These are phyloP conservation scores for Machimus rusticus DNA, from an alignment of 2,888 invertebrate genomes.

Conservation along the genomic window DNA sequence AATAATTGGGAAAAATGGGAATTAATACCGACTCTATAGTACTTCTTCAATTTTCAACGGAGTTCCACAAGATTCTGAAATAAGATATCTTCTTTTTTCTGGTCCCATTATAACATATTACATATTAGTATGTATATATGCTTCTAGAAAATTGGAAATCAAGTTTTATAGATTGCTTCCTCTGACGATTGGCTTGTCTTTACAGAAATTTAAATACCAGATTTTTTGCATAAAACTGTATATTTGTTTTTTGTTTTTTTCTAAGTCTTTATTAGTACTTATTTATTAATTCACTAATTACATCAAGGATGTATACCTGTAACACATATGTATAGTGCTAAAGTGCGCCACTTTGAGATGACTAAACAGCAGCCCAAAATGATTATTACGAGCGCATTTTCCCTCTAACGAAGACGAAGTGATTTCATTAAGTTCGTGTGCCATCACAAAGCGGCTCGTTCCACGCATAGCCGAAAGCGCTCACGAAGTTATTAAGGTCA, in stretches of 20 bases:
- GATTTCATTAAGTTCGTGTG: not conserved
- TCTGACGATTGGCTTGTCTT: too few species aligned
- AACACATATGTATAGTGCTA: not conserved
- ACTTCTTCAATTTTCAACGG: too few species aligned
- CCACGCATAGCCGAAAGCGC: not conserved
- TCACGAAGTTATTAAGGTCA: not conserved
- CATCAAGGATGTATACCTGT: not conserved
- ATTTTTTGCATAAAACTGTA: too few species aligned
- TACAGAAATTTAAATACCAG: too few species aligned
- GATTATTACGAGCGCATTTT: not conserved
- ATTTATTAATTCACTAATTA: not conserved
- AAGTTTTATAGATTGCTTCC: too few species aligned
- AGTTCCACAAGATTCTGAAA: too few species aligned
- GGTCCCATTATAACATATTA: too few species aligned
- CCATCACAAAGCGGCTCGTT: not conserved
- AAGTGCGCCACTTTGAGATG: not conserved
- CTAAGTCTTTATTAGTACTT: not conserved
- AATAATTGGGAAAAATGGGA: not conserved
- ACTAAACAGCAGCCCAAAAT: not conserved
- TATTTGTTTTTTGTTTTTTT: too few species aligned
- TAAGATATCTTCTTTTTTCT: too few species aligned
- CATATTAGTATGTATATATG: too few species aligned
- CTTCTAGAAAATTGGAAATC: too few species aligned
- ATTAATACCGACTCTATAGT: too few species aligned
- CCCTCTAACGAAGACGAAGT: not conserved